Evolutionary conservation across 2,113 vertebrate genomes (phyloP).

Genomic region (Ptychochromis oligacanthus): DNA sequence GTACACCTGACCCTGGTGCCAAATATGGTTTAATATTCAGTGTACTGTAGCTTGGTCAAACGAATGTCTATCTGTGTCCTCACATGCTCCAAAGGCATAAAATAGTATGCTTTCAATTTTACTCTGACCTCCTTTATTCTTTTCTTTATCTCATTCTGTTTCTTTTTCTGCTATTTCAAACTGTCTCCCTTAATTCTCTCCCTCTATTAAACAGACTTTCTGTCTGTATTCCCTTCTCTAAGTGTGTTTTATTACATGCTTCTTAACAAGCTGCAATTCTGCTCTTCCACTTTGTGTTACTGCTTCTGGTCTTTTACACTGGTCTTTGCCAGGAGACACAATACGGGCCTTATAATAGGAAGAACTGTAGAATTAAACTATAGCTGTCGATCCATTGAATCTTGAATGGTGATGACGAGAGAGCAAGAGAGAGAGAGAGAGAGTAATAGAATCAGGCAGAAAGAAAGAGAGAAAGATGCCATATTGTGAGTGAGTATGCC

Average conservation of each 20-base stretch:
- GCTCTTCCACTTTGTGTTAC: slow-evolving; percentile 47
- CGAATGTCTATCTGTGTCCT: slow-evolving; percentile 4
- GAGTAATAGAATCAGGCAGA: slow-evolving; percentile 71
- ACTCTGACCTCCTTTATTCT: background rate
- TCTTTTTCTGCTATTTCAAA: slow-evolving; percentile 7
- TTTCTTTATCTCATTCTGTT: slow-evolving; percentile 1
- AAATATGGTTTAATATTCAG: background rate
- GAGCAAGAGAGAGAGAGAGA: background rate
- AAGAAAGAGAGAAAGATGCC: slow-evolving; percentile 61
- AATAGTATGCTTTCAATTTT: background rate
- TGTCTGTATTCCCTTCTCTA: background rate
- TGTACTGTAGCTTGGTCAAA: background rate
- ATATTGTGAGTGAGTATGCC: slow-evolving; percentile 63
- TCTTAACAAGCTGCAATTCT: slow-evolving; percentile 43
- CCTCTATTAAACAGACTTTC: background rate
- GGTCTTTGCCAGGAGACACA: slow-evolving; percentile 37
- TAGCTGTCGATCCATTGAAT: slow-evolving; percentile 38
- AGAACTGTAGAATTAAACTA: slow-evolving; percentile 56
- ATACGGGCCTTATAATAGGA: slow-evolving; percentile 39
- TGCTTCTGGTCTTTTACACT: slow-evolving; percentile 33
- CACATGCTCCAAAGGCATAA: background rate
- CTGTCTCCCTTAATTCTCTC: slow-evolving; percentile 7
- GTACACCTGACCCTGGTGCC: background rate
- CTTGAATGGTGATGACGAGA: slow-evolving; percentile 34
- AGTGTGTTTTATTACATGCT: background rate